Evolutionary conservation across 2,888 invertebrate genomes (phyloP).

Genomic region (Mesochorus sp.): DNA sequence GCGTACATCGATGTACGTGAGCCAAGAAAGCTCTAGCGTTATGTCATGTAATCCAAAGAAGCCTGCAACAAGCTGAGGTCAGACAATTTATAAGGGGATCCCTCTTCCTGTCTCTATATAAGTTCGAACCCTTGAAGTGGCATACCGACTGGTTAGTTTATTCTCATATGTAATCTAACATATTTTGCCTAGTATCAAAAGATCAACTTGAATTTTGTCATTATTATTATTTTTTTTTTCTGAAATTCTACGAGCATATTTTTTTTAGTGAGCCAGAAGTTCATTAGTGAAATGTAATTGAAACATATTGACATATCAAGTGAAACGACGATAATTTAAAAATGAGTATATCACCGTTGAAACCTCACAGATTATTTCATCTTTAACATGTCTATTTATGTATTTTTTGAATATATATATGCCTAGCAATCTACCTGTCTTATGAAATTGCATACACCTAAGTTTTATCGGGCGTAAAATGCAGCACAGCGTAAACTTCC

Average conservation of each 20-base stretch:
- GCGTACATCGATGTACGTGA: conserved; percentile 45
- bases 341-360: too few relatives aligned
- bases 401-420: not conserved
- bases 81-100: conserved; percentile 55
- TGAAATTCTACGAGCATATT: too few relatives aligned
- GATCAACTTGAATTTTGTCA: too few relatives aligned
- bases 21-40: conserved; percentile 59
- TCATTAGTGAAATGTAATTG: too few relatives aligned
- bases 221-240: too few relatives aligned
- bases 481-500: not conserved
- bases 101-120: not conserved
- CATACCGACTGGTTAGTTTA: not conserved
- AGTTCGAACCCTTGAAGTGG: not conserved
- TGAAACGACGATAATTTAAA: too few relatives aligned
- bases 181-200: too few relatives aligned
- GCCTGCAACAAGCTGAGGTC: conserved; percentile 50
- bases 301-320: too few relatives aligned
- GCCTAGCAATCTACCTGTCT: not conserved
- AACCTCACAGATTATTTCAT: not conserved
- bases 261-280: too few relatives aligned
- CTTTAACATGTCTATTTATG: not conserved
- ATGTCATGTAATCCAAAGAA: conserved; percentile 51
- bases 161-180: too few relatives aligned
- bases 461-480: conserved; percentile 33
- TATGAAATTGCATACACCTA: not conserved